Conservation (phyloP, 2,888 invertebrate genomes). For the Drosophila meridiana region DNA sequence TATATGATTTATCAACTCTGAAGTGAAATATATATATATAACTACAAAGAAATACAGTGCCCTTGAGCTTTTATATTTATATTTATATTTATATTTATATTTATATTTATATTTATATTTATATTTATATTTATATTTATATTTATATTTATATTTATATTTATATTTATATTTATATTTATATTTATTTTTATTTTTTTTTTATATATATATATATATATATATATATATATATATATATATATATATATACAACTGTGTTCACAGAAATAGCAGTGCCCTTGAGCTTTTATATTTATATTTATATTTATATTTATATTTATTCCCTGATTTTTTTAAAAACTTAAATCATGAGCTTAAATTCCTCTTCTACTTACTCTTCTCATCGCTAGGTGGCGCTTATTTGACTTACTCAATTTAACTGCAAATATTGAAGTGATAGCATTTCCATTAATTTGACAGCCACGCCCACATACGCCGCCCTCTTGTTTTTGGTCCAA, state of each 20-base stretch:
- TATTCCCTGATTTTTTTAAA: background rate
- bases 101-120: background rate
- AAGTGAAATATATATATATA: background rate
- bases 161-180: background rate
- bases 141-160: background rate
- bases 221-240: slow-evolving; percentile 1
- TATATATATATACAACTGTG: background rate
- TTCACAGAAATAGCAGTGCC: no score
- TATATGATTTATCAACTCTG: background rate
- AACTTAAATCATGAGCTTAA: background rate
- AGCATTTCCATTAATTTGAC: slow-evolving; percentile 55
- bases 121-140: background rate
- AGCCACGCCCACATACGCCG: slow-evolving; percentile 34
- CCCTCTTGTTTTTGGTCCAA: slow-evolving; percentile 47
- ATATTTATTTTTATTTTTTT: background rate
- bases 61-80: no score
- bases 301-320: slow-evolving; percentile 3
- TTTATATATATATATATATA: background rate
- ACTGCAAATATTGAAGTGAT: slow-evolving; percentile 25
- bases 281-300: background rate
- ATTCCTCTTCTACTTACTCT: background rate
- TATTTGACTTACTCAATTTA: slow-evolving; percentile 10
- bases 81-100: background rate
- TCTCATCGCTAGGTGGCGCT: background rate
- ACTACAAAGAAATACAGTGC: no score